Base-by-base conservation (phyloP, 2,797 vertebrate genomes). In the Protosalanx chinensis region DNA sequence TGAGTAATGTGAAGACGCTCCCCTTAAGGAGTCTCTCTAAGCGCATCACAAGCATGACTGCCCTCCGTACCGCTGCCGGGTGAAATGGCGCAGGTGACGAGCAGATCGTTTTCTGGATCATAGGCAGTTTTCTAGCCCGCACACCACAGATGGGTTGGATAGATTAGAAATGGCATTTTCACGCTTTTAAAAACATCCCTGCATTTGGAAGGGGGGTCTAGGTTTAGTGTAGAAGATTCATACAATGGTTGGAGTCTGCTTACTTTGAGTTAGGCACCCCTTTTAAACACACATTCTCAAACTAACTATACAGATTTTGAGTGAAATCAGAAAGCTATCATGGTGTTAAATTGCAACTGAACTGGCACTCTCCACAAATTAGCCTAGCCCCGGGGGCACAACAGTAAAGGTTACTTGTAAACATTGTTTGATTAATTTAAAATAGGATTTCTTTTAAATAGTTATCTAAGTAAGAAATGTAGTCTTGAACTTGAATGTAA, bases 361-460 rank as follows among this genome's bases (percentile, higher is more conserved):
- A 58, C 37, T 30, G 49, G 27, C 20, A 56, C 72, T 71, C 41
- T 85, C 85, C 90, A 85, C 92, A 88, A 95, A 96, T 95, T 92
- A 94, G 91, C 90, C 88, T 58, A 86, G 93, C 93, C 94, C 92
- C 87, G 92, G 88, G 95, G 93, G 91, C 94, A 91, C 91, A 91
- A 91, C 93, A 95, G 94, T 94, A 94, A 91, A 93, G 94, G 94
- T 94, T 92, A 93, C 93, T 91, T 90, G 89, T 88, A 91, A 84
- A 88, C 93, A 92, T 89, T 96, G 94, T 95, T 95, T 96, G 95
- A 96, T 97, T 96, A 95, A 97, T 95, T 95, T 93, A 93, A 95
- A 95, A 94, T 92, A 91, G 92, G 91, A 95, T 92, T 89, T n/a
- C n/a, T 91, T 95, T 95, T 95, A 95, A 85, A 81, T 80, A 79